Conservation (phyloP, 2,113 vertebrate species). For the Saccopteryx bilineata region DNA sequence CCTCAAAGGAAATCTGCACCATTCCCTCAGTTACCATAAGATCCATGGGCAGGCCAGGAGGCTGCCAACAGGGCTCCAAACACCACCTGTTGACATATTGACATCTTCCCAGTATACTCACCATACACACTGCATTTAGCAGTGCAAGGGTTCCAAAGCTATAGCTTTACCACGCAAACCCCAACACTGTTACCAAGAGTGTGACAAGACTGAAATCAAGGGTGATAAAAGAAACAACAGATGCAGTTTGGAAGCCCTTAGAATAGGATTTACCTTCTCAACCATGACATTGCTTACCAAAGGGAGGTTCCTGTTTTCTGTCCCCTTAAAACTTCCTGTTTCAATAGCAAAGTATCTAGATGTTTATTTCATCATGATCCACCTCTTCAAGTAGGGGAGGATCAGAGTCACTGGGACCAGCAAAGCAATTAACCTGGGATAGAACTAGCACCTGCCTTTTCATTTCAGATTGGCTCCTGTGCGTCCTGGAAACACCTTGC, state of each 20-base stretch:
- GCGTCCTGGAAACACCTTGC: slow-evolving; percentile 64
- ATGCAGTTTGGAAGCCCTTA: neutral
- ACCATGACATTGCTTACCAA: neutral
- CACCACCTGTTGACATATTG: neutral
- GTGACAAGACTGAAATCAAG: neutral
- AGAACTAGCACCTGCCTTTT: slow-evolving; percentile 45
- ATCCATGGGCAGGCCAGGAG: neutral
- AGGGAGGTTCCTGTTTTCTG: neutral
- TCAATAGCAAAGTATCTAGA: slow-evolving; percentile 20
- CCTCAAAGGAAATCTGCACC: neutral
- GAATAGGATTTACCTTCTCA: slow-evolving; percentile 21
- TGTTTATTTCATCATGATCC: slow-evolving; percentile 9
- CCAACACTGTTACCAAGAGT: neutral
- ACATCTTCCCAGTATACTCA: neutral
- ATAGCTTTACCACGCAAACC: neutral
- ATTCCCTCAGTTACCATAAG: slow-evolving; percentile 36
- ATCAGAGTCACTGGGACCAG: neutral
- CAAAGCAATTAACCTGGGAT: neutral
- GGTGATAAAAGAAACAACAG: neutral
- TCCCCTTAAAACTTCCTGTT: neutral
- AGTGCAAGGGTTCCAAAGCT: neutral
- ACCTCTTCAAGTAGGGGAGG: slow-evolving; percentile 3
- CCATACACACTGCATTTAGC: neutral
- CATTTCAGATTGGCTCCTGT: slow-evolving; percentile 83
- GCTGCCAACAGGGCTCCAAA: neutral